Percentiles rank a stretch among this genome's conserved stretches.
phyloP scores from a whole-genome alignment of 2,797 vertebrate genomes.

The Salmo trutta region DNA sequence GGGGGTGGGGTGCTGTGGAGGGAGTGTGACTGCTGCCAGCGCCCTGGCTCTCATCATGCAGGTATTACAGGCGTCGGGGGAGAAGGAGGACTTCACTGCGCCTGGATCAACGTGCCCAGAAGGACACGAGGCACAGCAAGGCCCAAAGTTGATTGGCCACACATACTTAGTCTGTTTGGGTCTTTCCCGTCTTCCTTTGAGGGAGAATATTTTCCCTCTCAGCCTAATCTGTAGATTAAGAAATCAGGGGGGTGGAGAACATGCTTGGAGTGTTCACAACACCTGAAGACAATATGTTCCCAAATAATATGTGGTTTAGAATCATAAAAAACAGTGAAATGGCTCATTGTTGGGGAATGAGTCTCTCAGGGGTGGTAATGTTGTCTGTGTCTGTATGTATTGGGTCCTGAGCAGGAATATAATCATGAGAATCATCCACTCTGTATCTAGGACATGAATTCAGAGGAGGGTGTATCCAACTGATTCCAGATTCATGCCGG shows the following conservation, averaged over 20 bases:
- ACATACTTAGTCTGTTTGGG: conserved; percentile 65
- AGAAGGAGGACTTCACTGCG: conserved; percentile 55
- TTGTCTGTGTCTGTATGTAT: conserved; percentile 18
- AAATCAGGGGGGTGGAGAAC: conserved; percentile 62
- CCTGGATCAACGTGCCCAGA: conserved; percentile 60
- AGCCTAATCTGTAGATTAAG: conserved; percentile 66
- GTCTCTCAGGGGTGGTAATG: conserved; percentile 18
- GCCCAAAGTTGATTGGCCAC: conserved; percentile 72
- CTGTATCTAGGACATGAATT: conserved; percentile 66
- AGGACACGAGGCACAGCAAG: conserved; percentile 60
- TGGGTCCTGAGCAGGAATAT: background rate
- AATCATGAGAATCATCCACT: conserved; percentile 21
- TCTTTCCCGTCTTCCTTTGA: conserved; percentile 43
- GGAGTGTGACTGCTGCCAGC: conserved; percentile 48
- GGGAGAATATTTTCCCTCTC: conserved; percentile 61
- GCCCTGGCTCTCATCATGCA: conserved; percentile 61
- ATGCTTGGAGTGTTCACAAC: conserved; percentile 59
- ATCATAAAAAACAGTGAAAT: conserved; percentile 48
- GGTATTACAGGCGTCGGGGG: conserved; percentile 64
- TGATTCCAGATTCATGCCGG: conserved; percentile 54
- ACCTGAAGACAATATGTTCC: conserved; percentile 58
- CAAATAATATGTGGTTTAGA: conserved; percentile 60
- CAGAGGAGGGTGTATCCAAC: conserved; percentile 52
- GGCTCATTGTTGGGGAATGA: conserved; percentile 23
- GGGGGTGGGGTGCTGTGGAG: conserved; percentile 14